Evolutionary conservation across 2,113 vertebrate genomes (phyloP).

Genomic region (Eira barbara): DNA sequence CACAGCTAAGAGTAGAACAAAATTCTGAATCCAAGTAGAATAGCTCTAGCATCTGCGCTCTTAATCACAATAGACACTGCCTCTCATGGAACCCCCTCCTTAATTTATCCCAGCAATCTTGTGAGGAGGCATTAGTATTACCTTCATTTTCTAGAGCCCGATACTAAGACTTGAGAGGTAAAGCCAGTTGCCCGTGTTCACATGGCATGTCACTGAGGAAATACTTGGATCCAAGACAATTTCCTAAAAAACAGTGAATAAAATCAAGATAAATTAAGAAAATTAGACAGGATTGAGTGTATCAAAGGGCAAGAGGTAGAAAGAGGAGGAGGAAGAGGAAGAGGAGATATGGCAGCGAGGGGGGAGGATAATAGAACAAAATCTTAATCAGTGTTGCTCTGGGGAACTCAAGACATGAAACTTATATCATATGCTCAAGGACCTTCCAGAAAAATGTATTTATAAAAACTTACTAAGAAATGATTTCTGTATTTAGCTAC

Average conservation of each 20-base stretch:
- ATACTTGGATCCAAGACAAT: neutral
- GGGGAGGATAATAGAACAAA: neutral
- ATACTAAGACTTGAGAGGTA: neutral
- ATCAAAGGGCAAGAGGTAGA: neutral
- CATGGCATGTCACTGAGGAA: neutral
- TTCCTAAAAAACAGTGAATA: neutral
- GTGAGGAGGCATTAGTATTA: neutral
- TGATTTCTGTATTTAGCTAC: conserved; percentile 52
- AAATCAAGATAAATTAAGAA: neutral
- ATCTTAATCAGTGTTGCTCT: neutral
- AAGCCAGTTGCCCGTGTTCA: neutral
- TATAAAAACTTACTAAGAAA: conserved; percentile 49
- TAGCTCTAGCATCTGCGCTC: neutral
- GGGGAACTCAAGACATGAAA: neutral
- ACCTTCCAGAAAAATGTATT: conserved; percentile 26
- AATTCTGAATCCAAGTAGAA: neutral
- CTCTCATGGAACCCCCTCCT: neutral
- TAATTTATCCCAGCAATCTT: neutral
- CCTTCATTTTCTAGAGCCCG: neutral
- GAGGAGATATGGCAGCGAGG: too few species aligned
- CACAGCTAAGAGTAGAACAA: neutral
- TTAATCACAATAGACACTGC: neutral
- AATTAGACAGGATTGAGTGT: neutral
- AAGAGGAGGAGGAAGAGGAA: too few species aligned
- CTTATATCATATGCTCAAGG: neutral